These are phyloP conservation scores for Trachemys scripta DNA, from an alignment of 2,113 vertebrate genomes.

Conservation along the genomic window DNA sequence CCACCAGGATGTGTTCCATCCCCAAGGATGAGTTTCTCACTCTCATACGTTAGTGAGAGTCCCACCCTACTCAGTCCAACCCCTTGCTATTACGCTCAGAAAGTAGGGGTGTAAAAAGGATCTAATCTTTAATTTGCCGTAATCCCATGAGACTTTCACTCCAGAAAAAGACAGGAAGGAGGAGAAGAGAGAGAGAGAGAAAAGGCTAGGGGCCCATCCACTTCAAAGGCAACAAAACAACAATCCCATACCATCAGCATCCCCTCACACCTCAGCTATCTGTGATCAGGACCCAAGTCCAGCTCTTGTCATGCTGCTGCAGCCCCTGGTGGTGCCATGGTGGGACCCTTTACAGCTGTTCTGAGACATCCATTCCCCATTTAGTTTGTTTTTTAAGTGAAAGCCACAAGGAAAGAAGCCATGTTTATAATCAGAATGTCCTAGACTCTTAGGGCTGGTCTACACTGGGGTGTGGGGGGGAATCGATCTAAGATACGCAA, in stretches of 20 bases:
- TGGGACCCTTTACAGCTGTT: neutral
- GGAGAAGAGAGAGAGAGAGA: neutral
- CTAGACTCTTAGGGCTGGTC: neutral
- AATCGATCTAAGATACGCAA: no score
- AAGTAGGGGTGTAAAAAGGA: neutral
- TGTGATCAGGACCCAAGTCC: neutral
- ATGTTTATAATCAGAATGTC: neutral
- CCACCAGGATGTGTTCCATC: neutral
- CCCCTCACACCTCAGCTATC: neutral
- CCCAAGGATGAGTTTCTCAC: neutral
- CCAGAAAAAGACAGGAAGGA: neutral
- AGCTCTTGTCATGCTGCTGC: neutral
- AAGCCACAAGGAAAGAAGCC: no score
- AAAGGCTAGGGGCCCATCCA: neutral
- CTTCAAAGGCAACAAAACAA: neutral
- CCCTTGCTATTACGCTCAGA: neutral
- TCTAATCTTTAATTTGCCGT: neutral
- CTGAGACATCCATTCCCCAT: neutral
- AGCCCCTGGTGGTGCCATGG: neutral
- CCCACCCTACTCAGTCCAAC: accelerated
- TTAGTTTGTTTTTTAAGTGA: neutral
- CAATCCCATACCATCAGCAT: neutral
- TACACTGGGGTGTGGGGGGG: no score
- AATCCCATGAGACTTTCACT: neutral
- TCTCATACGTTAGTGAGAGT: accelerated